Conservation (phyloP, 2,113 vertebrate genomes). For the Axis porcinus region DNA sequence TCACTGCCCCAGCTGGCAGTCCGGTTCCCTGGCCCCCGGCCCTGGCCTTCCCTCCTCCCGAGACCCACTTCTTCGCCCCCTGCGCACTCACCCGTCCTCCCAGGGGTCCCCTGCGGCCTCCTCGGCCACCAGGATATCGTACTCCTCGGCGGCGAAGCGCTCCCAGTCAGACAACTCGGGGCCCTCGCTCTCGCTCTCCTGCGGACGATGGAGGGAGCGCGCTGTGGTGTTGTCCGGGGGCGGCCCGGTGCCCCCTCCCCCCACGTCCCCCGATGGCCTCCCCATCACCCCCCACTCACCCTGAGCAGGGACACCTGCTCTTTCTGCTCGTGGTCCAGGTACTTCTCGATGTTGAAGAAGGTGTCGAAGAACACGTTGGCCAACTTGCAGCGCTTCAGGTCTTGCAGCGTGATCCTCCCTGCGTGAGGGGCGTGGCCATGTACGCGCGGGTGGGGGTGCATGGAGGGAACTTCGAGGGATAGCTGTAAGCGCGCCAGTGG, state of each 20-base stretch:
- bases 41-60: accelerated
- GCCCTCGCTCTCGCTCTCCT: not conserved
- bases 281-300: not conserved
- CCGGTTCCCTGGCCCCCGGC: not conserved
- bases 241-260: accelerated
- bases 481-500: too few species aligned
- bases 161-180: not conserved
- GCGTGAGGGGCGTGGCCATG: accelerated
- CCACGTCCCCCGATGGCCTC: accelerated
- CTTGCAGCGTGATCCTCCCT: not conserved
- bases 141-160: not conserved
- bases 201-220: accelerated
- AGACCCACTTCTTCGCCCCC: not conserved
- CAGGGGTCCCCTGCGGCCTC: not conserved
- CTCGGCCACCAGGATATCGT: not conserved
- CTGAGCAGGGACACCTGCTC: not conserved
- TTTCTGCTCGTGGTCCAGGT: not conserved
- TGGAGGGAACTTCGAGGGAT: too few species aligned
- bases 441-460: not conserved
- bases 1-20: not conserved
- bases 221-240: accelerated
- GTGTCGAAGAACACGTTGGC: not conserved
- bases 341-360: not conserved
- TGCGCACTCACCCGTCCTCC: not conserved
- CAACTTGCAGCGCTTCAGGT: not conserved